These are phyloP conservation scores for Tachycineta bicolor DNA, from an alignment of 2,113 vertebrate species.

Conservation along the genomic window DNA sequence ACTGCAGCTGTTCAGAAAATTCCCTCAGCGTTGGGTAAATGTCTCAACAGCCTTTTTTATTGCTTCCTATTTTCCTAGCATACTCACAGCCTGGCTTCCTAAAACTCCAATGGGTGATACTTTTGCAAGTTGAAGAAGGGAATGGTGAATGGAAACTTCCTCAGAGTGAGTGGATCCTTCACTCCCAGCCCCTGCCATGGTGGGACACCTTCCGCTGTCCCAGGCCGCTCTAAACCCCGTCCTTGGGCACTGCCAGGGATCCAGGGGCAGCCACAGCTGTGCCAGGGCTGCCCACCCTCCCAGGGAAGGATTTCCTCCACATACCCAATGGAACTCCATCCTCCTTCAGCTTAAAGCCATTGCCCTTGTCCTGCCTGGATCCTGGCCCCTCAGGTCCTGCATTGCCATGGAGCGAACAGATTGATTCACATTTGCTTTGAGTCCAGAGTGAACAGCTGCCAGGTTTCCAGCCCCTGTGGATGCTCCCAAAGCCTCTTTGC, in stretches of 20 bases:
- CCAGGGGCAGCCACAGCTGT: not conserved
- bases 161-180: not conserved
- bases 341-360: not conserved
- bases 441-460: not conserved
- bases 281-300: not conserved
- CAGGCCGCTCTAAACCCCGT: not conserved
- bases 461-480: not conserved
- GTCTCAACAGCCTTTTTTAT: not conserved
- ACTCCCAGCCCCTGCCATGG: not conserved
- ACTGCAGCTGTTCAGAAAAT: not conserved
- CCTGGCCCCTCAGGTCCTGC: not conserved
- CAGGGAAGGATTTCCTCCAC: not conserved
- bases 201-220: not conserved
- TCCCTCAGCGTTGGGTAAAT: not conserved
- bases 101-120: not conserved
- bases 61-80: not conserved
- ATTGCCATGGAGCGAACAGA: not conserved
- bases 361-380: not conserved
- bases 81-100: not conserved
- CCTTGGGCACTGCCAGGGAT: not conserved
- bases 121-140: not conserved
- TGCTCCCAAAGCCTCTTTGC: not conserved
- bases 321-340: accelerated
- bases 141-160: not conserved
- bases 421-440: accelerated